Evolutionary conservation across 2,797 vertebrate genomes (phyloP).

Genomic region (Lophius americanus): DNA sequence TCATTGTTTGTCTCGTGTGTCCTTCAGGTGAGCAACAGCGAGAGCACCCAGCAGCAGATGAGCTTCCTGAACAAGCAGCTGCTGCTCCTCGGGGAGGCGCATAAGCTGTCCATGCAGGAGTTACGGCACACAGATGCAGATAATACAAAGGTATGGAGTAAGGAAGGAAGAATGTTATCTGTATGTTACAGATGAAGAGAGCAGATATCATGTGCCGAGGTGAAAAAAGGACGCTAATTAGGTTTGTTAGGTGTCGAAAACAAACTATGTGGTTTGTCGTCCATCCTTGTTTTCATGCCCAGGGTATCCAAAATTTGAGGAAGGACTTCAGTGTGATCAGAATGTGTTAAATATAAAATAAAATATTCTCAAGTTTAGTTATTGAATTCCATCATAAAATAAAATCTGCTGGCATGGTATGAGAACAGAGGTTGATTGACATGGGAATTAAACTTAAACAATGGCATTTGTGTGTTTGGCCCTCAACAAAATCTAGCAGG

Average conservation of each 20-base stretch:
- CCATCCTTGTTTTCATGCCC: too few species aligned
- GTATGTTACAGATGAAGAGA: constrained; percentile 4
- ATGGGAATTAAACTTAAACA: not conserved
- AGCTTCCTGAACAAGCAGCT: constrained; percentile 98
- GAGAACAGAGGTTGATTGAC: not conserved
- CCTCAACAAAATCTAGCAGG: not conserved
- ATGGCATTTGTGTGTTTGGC: not conserved
- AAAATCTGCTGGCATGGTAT: not conserved
- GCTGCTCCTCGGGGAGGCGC: constrained; percentile 95
- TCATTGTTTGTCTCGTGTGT: constrained; percentile 65
- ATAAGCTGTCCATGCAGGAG: constrained; percentile 93
- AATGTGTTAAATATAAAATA: not conserved
- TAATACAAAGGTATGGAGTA: constrained; percentile 86
- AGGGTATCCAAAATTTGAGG: not conserved
- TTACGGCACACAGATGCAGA: constrained; percentile 87
- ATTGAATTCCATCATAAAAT: not conserved
- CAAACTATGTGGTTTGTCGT: too few species aligned
- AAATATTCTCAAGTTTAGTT: too few species aligned
- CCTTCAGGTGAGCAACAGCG: constrained; percentile 92
- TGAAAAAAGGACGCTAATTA: constrained; percentile 58
- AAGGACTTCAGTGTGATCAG: not conserved
- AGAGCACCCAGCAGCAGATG: constrained; percentile 97
- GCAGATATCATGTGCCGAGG: constrained; percentile 33
- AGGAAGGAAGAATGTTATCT: not conserved
- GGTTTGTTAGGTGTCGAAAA: constrained; percentile 19